Evolutionary conservation across 2,888 invertebrate species (phyloP).

Genomic region (Emesis russula): DNA sequence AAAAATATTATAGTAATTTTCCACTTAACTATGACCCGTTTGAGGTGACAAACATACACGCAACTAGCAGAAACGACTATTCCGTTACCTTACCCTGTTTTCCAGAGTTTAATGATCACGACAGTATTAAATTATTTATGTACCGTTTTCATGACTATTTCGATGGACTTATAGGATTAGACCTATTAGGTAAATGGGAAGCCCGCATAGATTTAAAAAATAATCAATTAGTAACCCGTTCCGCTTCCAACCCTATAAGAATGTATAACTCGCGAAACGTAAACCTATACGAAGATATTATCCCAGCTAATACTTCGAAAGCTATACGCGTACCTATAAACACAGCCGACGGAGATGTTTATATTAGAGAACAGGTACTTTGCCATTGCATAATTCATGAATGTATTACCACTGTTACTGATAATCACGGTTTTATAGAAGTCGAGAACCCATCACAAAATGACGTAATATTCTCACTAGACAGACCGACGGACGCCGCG

Average conservation of each 20-base stretch:
- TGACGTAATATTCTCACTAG: slow-evolving; percentile 1
- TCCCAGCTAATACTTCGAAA: slow-evolving; percentile 9
- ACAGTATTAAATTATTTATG: slow-evolving; percentile 39
- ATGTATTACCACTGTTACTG: slow-evolving; percentile 46
- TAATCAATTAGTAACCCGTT: neutral
- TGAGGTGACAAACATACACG: neutral
- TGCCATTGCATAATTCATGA: slow-evolving; percentile 36
- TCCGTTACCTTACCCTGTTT: slow-evolving; percentile 47
- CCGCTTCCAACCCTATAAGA: neutral
- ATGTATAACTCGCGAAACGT: slow-evolving; percentile 4
- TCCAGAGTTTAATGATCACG: slow-evolving; percentile 27
- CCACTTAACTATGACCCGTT: slow-evolving; percentile 24
- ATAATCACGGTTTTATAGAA: slow-evolving; percentile 33
- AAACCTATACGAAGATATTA: slow-evolving; percentile 18
- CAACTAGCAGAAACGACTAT: slow-evolving; percentile 12
- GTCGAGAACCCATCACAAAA: slow-evolving; percentile 13
- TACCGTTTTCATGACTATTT: slow-evolving; percentile 56
- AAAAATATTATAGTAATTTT: neutral
- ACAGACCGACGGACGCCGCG: neutral
- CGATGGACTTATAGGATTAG: neutral
- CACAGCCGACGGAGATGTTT: slow-evolving; percentile 32
- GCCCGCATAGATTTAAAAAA: neutral
- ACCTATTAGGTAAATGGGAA: neutral
- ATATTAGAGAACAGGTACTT: slow-evolving; percentile 28
- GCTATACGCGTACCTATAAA: too few relatives aligned